Conservation (phyloP, 2,113 vertebrate species). For the Eolophus roseicapilla region DNA sequence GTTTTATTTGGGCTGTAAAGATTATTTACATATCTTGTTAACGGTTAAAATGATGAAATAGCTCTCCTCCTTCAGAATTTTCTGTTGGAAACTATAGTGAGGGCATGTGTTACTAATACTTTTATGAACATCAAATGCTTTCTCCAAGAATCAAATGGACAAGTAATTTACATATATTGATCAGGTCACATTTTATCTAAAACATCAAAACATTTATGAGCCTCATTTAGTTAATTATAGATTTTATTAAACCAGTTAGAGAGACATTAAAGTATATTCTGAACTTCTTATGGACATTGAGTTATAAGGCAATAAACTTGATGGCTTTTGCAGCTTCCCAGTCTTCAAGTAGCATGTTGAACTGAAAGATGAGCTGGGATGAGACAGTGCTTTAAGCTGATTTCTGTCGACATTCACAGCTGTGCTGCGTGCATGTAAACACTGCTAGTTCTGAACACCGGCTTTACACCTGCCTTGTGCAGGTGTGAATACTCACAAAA, state of each 20-base stretch:
- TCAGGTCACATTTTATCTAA: neutral
- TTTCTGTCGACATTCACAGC: neutral
- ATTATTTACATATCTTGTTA: neutral
- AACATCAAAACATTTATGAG: neutral
- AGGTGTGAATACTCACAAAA: neutral
- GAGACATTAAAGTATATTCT: neutral
- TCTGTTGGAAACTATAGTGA: neutral
- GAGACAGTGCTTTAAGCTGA: neutral
- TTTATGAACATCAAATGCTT: neutral
- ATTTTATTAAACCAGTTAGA: conserved; percentile 13
- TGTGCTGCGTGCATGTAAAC: neutral
- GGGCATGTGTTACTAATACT: neutral
- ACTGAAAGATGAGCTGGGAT: neutral
- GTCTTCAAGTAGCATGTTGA: neutral
- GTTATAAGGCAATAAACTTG: neutral
- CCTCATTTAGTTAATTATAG: conserved; percentile 6
- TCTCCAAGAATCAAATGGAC: neutral
- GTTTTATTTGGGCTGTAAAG: neutral
- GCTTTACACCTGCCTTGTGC: neutral
- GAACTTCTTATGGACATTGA: neutral
- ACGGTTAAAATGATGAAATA: neutral
- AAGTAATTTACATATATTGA: neutral
- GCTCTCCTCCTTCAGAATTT: neutral
- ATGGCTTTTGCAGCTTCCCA: neutral
- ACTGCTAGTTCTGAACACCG: neutral